A percentile compares a stretch with the other conserved stretches of the same genome.
Evolutionary conservation across 2,797 vertebrate species (phyloP).

Genomic region (Malacoctenus gilli): DNA sequence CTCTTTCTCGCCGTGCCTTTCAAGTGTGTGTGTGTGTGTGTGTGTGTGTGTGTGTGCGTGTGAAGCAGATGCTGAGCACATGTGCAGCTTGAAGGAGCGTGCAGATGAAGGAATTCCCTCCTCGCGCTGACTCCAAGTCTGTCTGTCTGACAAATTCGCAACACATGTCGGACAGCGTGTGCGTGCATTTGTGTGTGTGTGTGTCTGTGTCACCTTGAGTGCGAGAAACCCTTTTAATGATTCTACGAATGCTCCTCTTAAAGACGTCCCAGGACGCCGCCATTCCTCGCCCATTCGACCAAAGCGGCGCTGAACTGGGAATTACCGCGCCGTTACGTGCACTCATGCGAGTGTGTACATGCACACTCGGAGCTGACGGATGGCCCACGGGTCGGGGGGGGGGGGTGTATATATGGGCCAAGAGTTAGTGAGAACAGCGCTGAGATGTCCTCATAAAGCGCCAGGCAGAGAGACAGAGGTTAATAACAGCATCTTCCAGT

Average conservation of each 20-base stretch:
- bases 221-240: slow-evolving; percentile 51
- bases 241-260: slow-evolving; percentile 17
- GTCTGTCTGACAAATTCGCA: slow-evolving; percentile 64
- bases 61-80: slow-evolving; percentile 78
- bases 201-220: slow-evolving; percentile 39
- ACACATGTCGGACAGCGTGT: slow-evolving; percentile 54
- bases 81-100: slow-evolving; percentile 71
- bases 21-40: slow-evolving; percentile 24
- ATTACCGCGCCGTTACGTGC: not conserved
- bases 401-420: slow-evolving; percentile 48
- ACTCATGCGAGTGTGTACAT: not conserved
- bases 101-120: slow-evolving; percentile 82
- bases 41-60: slow-evolving; percentile 30
- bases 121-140: slow-evolving; percentile 63
- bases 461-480: not conserved
- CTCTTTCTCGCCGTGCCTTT: slow-evolving; percentile 31
- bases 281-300: slow-evolving; percentile 5
- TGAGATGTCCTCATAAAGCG: slow-evolving; percentile 20
- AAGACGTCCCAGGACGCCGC: slow-evolving; percentile 9
- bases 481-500: slow-evolving; percentile 6
- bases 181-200: slow-evolving; percentile 9
- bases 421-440: slow-evolving; percentile 32
- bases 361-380: slow-evolving; percentile 37
- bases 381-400: slow-evolving; percentile 37
- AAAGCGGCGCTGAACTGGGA: not conserved